Percentiles rank a stretch among this genome's conserved stretches.
phyloP scores from a whole-genome alignment of 2,888 invertebrate genomes.

The Portevinia maculata region DNA sequence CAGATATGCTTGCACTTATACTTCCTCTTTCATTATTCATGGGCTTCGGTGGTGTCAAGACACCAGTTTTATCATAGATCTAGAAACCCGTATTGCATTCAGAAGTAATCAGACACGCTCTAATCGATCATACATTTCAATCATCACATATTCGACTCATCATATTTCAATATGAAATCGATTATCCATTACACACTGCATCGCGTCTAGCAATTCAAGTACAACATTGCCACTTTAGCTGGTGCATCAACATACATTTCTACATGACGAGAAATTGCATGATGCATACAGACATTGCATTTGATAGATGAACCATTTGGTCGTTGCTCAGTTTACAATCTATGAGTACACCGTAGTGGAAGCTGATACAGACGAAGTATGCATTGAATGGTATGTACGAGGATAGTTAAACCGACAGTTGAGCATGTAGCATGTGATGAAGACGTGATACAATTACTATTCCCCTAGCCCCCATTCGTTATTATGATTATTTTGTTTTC shows the following conservation, averaged over 20 bases:
- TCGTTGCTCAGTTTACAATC: slow-evolving; percentile 24
- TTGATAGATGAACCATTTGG: slow-evolving; percentile 55
- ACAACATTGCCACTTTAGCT: background rate
- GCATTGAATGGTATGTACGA: slow-evolving; percentile 7
- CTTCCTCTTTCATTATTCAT: background rate
- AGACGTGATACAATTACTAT: slow-evolving; percentile 56
- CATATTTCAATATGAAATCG: background rate
- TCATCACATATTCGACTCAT: background rate
- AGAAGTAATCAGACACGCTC: background rate
- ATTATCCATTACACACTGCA: background rate
- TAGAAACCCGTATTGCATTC: background rate
- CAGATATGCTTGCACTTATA: background rate
- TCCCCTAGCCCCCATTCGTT: background rate
- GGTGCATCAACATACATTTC: slow-evolving; percentile 10
- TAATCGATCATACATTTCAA: background rate
- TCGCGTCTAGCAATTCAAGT: background rate
- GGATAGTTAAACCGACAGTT: background rate
- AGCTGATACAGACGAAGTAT: background rate
- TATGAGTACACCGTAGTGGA: background rate
- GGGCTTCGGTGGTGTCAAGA: background rate
- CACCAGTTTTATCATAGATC: background rate
- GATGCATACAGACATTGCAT: slow-evolving; percentile 19
- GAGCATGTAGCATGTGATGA: slow-evolving; percentile 43
- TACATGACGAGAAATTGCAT: slow-evolving; percentile 14
- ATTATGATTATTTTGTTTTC: background rate